phyloP scores from a whole-genome alignment of 2,888 invertebrate species.

The Caenorhabditis doughertyi region DNA sequence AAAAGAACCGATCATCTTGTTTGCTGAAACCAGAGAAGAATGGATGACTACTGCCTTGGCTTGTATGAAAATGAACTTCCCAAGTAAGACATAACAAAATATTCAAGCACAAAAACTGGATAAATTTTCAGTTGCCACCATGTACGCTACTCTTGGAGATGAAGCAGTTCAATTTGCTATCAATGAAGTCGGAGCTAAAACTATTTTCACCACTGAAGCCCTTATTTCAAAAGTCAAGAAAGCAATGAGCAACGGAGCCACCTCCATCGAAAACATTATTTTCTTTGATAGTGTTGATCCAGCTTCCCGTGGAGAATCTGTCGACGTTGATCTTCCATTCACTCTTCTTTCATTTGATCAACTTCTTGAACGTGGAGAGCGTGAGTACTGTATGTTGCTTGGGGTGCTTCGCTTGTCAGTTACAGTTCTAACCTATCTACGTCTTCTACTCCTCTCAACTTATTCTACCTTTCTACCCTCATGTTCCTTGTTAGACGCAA shows the following conservation, averaged over 20 bases:
- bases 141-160: constrained; percentile 97
- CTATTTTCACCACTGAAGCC: constrained; percentile 94
- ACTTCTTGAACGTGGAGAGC: constrained; percentile 72
- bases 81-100: constrained; percentile 85
- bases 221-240: constrained; percentile 84
- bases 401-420: constrained; percentile 23
- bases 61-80: constrained; percentile 94
- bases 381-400: constrained; percentile 64
- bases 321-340: constrained; percentile 63
- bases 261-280: constrained; percentile 75
- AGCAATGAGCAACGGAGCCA: constrained; percentile 76
- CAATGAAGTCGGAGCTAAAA: constrained; percentile 95
- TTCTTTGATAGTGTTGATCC: constrained; percentile 78
- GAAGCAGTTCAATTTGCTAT: constrained; percentile 97
- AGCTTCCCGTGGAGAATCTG: constrained; percentile 63
- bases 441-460: background rate
- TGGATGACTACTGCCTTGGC: constrained; percentile 98
- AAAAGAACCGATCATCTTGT: constrained; percentile 88
- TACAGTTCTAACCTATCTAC: constrained; percentile 28
- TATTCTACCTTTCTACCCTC: constrained; percentile 21
- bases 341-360: constrained; percentile 76
- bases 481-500: constrained; percentile 11
- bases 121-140: constrained; percentile 89
- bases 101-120: background rate
- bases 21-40: constrained; percentile 97